Conservation (phyloP, 2,113 vertebrate genomes). For the Paradoxurus hermaphroditus region DNA sequence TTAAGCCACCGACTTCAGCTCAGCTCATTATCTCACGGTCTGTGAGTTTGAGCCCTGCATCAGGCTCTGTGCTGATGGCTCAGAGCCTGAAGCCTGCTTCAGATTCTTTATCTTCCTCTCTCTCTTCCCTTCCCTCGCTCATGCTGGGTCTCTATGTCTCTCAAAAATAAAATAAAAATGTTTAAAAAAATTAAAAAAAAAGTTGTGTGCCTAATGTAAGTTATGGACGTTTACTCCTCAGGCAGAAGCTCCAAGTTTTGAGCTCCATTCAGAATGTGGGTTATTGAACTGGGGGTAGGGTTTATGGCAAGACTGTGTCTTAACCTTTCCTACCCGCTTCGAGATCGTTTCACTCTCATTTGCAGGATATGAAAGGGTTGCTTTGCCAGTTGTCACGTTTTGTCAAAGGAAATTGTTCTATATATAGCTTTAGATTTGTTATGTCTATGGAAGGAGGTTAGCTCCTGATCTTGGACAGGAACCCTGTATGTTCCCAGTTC, state of each 20-base stretch:
- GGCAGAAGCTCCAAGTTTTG: neutral
- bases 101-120: too few species aligned
- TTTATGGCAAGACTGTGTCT: neutral
- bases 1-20: too few species aligned
- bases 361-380: neutral
- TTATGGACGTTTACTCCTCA: neutral
- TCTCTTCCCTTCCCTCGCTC: too few species aligned
- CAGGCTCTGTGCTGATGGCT: too few species aligned
- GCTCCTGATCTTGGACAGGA: neutral
- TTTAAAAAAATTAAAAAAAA: too few species aligned
- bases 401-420: neutral
- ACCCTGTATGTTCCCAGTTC: fast-evolving
- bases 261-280: too few species aligned
- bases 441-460: neutral
- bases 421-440: neutral
- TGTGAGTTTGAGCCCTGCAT: too few species aligned
- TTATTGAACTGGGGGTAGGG: neutral
- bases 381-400: neutral
- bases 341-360: neutral
- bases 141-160: too few species aligned
- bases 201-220: neutral
- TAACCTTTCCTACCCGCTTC: neutral
- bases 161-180: too few species aligned
- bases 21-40: too few species aligned
- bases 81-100: too few species aligned